phyloP scores from a whole-genome alignment of 2,797 vertebrate species.

The Sebastes ruberrimus region DNA sequence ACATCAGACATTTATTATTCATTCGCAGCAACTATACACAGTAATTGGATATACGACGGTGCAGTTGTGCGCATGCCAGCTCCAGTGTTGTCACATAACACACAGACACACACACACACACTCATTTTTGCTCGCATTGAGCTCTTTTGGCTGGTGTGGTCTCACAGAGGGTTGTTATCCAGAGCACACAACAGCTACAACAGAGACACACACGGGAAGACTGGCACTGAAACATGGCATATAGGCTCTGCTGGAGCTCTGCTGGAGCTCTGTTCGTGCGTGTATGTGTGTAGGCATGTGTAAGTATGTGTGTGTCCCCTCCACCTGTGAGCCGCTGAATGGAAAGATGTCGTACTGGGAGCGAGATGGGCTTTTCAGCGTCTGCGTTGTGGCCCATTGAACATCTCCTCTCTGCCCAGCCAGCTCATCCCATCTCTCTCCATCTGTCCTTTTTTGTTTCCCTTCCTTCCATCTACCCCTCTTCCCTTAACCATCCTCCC shows the following conservation, averaged over 20 bases:
- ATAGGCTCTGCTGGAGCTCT: constrained; percentile 12
- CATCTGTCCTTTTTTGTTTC: constrained; percentile 42
- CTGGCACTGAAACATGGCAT: background rate
- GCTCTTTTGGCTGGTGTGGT: constrained; percentile 24
- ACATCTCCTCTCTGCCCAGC: constrained; percentile 24
- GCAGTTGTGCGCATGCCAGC: background rate
- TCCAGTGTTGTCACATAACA: background rate
- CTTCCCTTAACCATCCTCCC: background rate
- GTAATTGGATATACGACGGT: constrained; percentile 3
- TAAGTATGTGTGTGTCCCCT: constrained; percentile 2
- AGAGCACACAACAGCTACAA: constrained; percentile 8
- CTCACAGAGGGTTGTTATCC: constrained; percentile 34
- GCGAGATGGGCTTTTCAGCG: constrained; percentile 60
- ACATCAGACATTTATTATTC: constrained; percentile 28
- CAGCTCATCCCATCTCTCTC: constrained; percentile 43
- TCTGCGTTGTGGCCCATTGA: constrained; percentile 62
- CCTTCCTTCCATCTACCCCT: constrained; percentile 8
- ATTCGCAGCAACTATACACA: background rate
- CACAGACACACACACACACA: background rate
- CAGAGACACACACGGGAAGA: background rate
- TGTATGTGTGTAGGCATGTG: constrained; percentile 12
- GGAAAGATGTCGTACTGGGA: constrained; percentile 60
- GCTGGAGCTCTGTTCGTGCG: constrained; percentile 9
- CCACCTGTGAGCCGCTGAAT: constrained; percentile 61
- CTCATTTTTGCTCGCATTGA: background rate